Evolutionary conservation across 2,113 vertebrate genomes (phyloP).

Genomic region (Raphicerus campestris): DNA sequence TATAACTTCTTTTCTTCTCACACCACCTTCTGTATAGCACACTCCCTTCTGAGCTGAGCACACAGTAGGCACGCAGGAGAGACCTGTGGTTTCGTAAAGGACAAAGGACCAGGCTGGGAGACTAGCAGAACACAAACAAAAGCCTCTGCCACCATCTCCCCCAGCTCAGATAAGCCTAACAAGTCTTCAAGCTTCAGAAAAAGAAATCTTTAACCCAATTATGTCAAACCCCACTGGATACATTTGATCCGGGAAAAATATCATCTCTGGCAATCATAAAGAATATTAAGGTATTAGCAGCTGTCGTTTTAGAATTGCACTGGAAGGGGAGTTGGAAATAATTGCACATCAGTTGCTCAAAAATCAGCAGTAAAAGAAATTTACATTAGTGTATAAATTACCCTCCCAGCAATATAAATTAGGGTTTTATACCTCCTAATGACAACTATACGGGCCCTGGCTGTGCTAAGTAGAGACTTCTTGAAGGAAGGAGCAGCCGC

Average conservation of each 20-base stretch:
- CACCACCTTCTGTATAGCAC: accelerated
- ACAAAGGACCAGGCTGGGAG: not conserved
- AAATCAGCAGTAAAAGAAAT: constrained; percentile 63
- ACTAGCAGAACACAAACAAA: not conserved
- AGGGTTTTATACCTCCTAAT: constrained; percentile 71
- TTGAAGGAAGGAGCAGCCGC: not conserved
- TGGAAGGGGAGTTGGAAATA: constrained; percentile 60
- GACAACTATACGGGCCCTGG: constrained; percentile 54
- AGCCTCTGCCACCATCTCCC: not conserved
- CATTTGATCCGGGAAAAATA: constrained; percentile 69
- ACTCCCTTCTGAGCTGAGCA: not conserved
- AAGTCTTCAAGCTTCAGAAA: constrained; percentile 28
- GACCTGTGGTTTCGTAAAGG: not conserved
- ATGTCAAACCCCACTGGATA: constrained; percentile 67
- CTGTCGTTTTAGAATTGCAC: constrained; percentile 30
- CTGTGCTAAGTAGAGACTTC: constrained; percentile 63
- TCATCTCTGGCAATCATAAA: constrained; percentile 72
- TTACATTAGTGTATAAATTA: constrained; percentile 71
- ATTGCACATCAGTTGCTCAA: constrained; percentile 68
- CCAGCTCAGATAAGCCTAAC: not conserved
- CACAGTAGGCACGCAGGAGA: not conserved
- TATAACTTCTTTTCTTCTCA: not conserved
- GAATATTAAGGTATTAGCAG: constrained; percentile 72
- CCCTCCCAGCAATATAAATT: constrained; percentile 71
- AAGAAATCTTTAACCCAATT: constrained; percentile 75